Evolutionary conservation across 2,113 vertebrate species (phyloP).

Genomic region (Oceanites oceanicus): DNA sequence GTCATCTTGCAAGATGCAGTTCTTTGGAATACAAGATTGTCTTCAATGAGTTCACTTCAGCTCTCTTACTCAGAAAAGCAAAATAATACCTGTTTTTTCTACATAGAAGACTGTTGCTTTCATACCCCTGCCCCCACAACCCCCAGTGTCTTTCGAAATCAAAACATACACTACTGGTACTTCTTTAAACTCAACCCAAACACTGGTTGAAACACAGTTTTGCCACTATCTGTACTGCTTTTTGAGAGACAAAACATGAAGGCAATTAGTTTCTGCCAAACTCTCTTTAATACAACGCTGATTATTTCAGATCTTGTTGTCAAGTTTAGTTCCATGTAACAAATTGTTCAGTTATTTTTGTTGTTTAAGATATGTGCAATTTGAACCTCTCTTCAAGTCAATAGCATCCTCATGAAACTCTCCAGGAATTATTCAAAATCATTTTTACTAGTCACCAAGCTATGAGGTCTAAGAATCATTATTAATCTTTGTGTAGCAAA

Average conservation of each 20-base stretch:
- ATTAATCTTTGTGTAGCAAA: background rate
- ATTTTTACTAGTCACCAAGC: background rate
- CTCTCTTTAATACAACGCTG: background rate
- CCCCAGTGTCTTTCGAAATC: background rate
- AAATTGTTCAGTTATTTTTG: background rate
- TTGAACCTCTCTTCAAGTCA: background rate
- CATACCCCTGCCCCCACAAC: rapidly evolving
- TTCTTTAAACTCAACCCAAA: background rate
- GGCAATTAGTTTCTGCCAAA: background rate
- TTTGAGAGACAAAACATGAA: background rate
- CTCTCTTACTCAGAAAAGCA: background rate
- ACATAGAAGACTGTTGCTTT: background rate
- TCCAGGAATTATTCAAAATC: background rate
- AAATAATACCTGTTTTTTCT: background rate
- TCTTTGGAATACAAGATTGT: background rate
- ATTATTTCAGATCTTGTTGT: background rate
- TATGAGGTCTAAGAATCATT: background rate
- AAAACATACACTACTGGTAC: background rate
- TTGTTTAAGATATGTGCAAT: background rate
- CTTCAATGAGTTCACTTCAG: background rate
- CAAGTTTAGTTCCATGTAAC: background rate
- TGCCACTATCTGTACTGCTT: background rate
- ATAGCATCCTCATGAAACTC: background rate
- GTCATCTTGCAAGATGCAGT: background rate
- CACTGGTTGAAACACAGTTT: background rate